Conservation (phyloP, 2,888 invertebrate genomes). For the Melinopterus prodromus region DNA sequence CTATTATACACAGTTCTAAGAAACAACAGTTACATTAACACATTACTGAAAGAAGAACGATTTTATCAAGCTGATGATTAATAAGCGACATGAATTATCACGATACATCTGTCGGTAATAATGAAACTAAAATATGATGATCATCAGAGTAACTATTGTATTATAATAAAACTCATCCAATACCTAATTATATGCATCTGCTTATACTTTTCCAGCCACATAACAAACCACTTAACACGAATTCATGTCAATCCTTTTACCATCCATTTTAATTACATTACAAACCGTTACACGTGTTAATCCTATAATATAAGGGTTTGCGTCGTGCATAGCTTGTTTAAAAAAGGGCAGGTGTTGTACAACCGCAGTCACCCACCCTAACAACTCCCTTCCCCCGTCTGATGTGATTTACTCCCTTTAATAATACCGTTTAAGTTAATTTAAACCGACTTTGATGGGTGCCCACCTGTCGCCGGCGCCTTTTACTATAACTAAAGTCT, state of each 20-base stretch:
- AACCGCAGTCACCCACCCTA: background rate
- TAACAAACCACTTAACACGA: background rate
- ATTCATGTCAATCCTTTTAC: background rate
- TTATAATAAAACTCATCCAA: background rate
- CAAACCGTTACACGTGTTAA: background rate
- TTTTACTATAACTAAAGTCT: background rate
- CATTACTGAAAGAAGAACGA: too few species aligned
- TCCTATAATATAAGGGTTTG: background rate
- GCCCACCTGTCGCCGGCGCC: conserved; percentile 10
- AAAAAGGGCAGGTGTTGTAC: background rate
- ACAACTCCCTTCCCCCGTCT: background rate
- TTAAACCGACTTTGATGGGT: conserved; percentile 11
- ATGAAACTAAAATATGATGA: background rate
- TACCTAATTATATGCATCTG: background rate
- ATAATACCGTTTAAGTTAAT: conserved; percentile 13
- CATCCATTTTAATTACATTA: background rate
- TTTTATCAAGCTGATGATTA: too few species aligned
- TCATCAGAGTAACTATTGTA: background rate
- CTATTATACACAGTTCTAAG: too few species aligned
- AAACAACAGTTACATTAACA: too few species aligned
- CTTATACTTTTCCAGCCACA: background rate
- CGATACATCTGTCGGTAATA: background rate
- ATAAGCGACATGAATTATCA: background rate
- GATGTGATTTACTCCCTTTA: background rate
- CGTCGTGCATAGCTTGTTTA: background rate